Evolutionary conservation across 2,797 vertebrate species (phyloP).

Genomic region (Darevskia mixta): DNA sequence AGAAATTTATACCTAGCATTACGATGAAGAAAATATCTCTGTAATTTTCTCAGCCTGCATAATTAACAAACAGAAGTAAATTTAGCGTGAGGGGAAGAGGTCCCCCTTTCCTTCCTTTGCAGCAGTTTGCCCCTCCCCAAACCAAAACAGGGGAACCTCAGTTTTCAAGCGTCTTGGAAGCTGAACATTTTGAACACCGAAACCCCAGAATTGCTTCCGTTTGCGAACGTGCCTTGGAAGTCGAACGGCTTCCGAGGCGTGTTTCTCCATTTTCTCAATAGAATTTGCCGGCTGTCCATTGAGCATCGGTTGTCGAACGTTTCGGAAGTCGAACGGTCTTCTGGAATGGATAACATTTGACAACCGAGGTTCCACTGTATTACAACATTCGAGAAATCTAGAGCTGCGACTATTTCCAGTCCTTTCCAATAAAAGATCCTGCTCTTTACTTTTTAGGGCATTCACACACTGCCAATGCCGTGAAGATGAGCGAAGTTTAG

Average conservation of each 20-base stretch:
- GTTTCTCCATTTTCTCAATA: too few species aligned
- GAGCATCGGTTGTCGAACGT: too few species aligned
- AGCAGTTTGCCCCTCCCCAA: neutral
- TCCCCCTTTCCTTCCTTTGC: neutral
- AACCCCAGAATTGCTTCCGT: too few species aligned
- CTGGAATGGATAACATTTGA: too few species aligned
- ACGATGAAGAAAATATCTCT: neutral
- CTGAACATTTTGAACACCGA: too few species aligned
- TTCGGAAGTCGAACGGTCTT: too few species aligned
- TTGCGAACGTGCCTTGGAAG: too few species aligned
- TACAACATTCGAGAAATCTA: neutral
- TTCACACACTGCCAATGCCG: neutral
- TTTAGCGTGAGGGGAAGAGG: neutral
- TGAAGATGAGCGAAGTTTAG: neutral
- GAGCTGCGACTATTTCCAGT: neutral
- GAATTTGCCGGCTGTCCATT: too few species aligned
- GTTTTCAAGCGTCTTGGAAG: too few species aligned
- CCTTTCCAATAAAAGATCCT: neutral
- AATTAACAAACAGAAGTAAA: slow-evolving; percentile 1
- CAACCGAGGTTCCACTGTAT: too few species aligned
- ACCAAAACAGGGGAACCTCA: neutral
- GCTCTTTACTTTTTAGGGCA: neutral
- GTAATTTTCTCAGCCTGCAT: neutral
- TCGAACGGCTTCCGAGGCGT: too few species aligned
- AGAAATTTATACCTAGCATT: slow-evolving; percentile 9